phyloP scores from a whole-genome alignment of 30 jellyfish, hydroid and myxozoan genomes.

The Rhopilema esculentum region DNA sequence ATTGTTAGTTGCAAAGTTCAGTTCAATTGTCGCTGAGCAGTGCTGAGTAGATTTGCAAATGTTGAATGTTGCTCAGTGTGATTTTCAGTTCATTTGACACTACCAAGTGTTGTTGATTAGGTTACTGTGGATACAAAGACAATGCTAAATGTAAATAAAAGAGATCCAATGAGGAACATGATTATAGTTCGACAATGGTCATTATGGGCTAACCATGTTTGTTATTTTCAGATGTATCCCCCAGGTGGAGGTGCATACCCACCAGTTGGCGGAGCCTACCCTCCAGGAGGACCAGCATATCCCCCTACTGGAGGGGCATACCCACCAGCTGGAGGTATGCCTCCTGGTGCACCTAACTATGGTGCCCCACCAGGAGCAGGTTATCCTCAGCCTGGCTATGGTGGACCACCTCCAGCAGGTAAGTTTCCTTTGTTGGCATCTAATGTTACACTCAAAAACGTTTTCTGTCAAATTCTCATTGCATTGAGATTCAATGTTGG shows the following conservation, averaged over 20 bases:
- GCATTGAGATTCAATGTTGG: background rate
- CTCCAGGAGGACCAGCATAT: constrained; percentile 70
- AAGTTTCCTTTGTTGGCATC: background rate
- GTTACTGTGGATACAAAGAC: too few relatives aligned
- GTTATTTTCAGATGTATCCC: constrained; percentile 54
- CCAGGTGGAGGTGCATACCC: constrained; percentile 72
- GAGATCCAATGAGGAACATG: background rate
- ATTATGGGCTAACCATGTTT: too few relatives aligned
- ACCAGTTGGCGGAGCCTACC: constrained; percentile 59
- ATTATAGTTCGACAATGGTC: background rate
- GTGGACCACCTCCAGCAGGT: constrained; percentile 86
- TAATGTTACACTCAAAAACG: background rate
- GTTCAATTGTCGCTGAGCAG: too few relatives aligned
- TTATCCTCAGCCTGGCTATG: constrained; percentile 42
- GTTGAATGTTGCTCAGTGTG: too few relatives aligned
- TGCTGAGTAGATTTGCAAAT: too few relatives aligned
- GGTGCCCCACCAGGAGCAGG: constrained; percentile 36
- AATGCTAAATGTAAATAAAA: background rate
- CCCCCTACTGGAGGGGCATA: constrained; percentile 73
- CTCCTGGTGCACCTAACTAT: constrained; percentile 34
- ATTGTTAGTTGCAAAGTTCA: background rate
- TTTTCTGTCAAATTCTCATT: background rate
- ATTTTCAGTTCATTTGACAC: too few relatives aligned
- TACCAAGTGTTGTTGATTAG: too few relatives aligned
- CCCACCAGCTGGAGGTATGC: constrained; percentile 34